These are phyloP conservation scores for Phrynocephalus forsythii DNA, from an alignment of 2,797 vertebrate species.

Conservation along the genomic window DNA sequence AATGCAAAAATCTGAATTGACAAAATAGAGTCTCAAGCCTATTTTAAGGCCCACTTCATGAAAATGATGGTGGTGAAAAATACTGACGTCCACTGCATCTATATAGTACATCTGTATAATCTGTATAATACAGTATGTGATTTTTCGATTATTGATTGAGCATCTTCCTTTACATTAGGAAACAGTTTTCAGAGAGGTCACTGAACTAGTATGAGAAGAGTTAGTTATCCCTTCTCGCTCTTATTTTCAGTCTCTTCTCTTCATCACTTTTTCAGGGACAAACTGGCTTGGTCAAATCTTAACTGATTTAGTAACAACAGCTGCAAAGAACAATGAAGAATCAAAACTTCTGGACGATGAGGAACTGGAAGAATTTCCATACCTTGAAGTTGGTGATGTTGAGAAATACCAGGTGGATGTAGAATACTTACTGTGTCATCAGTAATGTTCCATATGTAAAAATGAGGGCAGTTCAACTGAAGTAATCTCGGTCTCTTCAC, in stretches of 20 bases:
- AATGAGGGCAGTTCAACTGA: background rate
- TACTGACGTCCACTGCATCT: background rate
- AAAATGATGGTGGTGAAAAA: background rate
- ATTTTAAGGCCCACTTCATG: background rate
- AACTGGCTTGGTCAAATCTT: constrained; percentile 66
- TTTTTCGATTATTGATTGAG: background rate
- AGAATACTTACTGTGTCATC: background rate
- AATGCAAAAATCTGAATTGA: background rate
- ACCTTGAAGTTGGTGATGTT: constrained; percentile 52
- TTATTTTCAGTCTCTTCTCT: too few species aligned
- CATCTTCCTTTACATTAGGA: background rate
- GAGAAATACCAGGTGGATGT: constrained; percentile 60
- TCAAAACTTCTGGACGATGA: background rate
- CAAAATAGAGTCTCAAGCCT: background rate
- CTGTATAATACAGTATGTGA: background rate
- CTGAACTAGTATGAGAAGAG: background rate
- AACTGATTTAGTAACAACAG: constrained; percentile 47
- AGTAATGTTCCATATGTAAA: background rate
- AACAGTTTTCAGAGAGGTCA: background rate
- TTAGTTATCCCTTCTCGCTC: background rate
- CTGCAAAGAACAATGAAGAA: constrained; percentile 35
- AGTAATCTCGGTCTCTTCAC: background rate
- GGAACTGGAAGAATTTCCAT: constrained; percentile 43
- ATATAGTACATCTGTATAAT: background rate
- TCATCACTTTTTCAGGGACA: constrained; percentile 51